These are phyloP conservation scores for Drosophila algonquin DNA, from an alignment of 2,888 invertebrate genomes.

Conservation along the genomic window DNA sequence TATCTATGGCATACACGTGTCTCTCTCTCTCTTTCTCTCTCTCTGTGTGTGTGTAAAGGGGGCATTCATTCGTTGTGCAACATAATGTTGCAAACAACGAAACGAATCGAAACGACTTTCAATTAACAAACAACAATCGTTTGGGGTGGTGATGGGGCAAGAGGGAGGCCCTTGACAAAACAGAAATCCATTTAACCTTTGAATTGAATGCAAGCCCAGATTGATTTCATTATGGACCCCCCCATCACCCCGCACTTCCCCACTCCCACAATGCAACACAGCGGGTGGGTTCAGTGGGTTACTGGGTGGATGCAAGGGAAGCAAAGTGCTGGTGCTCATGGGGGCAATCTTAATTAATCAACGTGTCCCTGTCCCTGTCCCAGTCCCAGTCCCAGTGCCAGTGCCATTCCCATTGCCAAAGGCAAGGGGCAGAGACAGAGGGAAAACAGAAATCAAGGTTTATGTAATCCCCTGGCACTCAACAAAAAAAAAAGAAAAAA, in stretches of 20 bases:
- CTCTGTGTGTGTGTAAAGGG: slow-evolving; percentile 4
- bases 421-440: neutral
- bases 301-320: too few relatives aligned
- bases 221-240: slow-evolving; percentile 22
- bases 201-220: slow-evolving; percentile 33
- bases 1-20: neutral
- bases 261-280: neutral
- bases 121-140: slow-evolving; percentile 70
- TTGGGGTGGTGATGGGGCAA: slow-evolving; percentile 5
- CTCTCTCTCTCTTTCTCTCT: slow-evolving; percentile 1
- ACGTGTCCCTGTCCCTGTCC: slow-evolving; percentile 33
- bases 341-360: slow-evolving; percentile 38
- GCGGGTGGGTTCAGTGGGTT: neutral
- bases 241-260: neutral
- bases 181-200: neutral
- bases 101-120: slow-evolving; percentile 60
- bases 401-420: slow-evolving; percentile 24
- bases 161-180: slow-evolving; percentile 45
- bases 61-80: slow-evolving; percentile 60
- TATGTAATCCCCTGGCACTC: slow-evolving; percentile 38
- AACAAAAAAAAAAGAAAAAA: slow-evolving; percentile 19
- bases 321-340: neutral
- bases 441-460: slow-evolving; percentile 39
- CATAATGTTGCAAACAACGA: slow-evolving; percentile 57
- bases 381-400: slow-evolving; percentile 17